phyloP scores from a whole-genome alignment of 2,888 invertebrate species.

The Podabrus alpinus region DNA sequence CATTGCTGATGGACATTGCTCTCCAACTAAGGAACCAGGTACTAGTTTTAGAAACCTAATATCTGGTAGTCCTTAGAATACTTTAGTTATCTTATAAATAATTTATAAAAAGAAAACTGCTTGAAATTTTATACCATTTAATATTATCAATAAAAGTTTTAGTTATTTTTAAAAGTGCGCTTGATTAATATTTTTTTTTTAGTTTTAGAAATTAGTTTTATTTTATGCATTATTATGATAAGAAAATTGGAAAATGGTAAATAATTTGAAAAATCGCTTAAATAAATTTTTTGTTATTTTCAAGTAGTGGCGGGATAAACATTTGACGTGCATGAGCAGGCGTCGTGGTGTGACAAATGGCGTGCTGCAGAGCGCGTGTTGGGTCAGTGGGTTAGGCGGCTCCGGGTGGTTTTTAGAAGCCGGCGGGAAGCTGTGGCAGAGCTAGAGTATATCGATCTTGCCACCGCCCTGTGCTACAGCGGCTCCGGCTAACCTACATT shows the following conservation, averaged over 20 bases:
- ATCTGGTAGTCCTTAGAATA: conserved; percentile 27
- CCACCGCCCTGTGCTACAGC: conserved; percentile 46
- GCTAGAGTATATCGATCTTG: conserved; percentile 39
- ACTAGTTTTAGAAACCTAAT: conserved; percentile 28
- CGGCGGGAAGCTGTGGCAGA: conserved; percentile 40
- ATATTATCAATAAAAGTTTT: background rate
- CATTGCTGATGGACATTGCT: conserved; percentile 54
- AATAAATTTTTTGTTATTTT: conserved; percentile 5
- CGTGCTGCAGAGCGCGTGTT: conserved; percentile 37
- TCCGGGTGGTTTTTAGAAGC: conserved; percentile 33
- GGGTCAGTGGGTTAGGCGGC: conserved; percentile 42
- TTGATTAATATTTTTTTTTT: background rate
- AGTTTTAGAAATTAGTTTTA: background rate
- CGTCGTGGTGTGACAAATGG: conserved; percentile 25
- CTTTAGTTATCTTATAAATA: background rate
- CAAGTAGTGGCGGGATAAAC: conserved; percentile 14
- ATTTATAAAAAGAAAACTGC: background rate
- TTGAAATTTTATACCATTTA: background rate
- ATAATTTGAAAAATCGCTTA: background rate
- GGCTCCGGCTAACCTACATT: conserved; percentile 55
- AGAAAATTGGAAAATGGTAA: background rate
- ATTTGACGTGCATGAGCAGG: conserved; percentile 21
- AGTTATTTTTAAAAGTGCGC: background rate
- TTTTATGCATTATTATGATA: background rate
- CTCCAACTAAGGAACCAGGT: conserved; percentile 53